Base-by-base conservation (phyloP, 2,888 invertebrate species). In the Lamellibrachia satsuma region DNA sequence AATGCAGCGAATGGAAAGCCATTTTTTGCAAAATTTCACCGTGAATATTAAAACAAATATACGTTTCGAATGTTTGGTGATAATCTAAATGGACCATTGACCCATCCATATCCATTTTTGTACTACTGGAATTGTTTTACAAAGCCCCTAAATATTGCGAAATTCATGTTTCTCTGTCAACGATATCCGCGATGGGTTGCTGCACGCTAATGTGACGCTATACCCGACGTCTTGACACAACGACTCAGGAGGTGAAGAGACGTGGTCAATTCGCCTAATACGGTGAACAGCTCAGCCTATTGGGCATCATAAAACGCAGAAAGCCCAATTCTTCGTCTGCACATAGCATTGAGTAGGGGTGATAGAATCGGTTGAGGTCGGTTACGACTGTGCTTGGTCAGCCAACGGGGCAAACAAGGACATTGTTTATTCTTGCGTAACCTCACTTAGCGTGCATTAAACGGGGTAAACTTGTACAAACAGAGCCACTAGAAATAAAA, bases 341-440 rank as follows among this genome's bases (percentile, higher is more conserved):
- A n/a, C 75, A n/a, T 22, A 22, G 75, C 75, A 22, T 75, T 75
- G 6, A 75, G 75, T 39, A 39, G 3, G 75, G 75, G 75, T 75
- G 75, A 75, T 22, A 75, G n/a, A 75, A 75, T 75, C 75, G 22
- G 75, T 15, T 75, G 75, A 75, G 75, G 75, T 75, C 75, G 22
- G 15, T 75, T 75, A 75, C 75, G 75, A 22, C 75, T 75, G 75
- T 3, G 75, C 22, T 75, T 75, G 75, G 75, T 75, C 22, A 75
- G 75, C 22, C 75, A n/a, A 75, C 22, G 22, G 75, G 75, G 22
- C 75, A 75, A 75, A 75, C 75, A 75, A 6, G 22, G 75, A 75
- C 75, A 75, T 75, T 75, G 75, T 75, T 75, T 75, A 75, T n/a
- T 4, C 75, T 75, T 75, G 75, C 75, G 75, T n/a, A 75, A 75